phyloP scores from a whole-genome alignment of 1,140 invertebrate species.

The Euwallacea similis region DNA sequence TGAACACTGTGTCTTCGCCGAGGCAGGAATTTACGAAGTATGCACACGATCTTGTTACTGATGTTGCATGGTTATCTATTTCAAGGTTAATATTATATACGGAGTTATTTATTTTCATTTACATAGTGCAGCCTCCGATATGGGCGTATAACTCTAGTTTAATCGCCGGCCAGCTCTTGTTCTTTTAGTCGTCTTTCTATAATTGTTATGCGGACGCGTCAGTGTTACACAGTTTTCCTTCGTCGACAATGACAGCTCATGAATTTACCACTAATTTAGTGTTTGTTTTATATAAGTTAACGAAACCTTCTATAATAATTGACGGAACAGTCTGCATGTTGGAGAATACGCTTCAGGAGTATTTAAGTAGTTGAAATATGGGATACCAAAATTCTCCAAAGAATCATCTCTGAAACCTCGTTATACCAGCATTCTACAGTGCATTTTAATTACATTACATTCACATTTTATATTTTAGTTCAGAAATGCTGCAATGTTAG shows the following conservation, averaged over 20 bases:
- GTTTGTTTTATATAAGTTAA: background rate
- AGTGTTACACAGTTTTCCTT: background rate
- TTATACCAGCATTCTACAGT: too few species aligned
- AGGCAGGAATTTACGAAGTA: conserved; percentile 28
- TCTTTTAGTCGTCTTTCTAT: conserved; percentile 11
- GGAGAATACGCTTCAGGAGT: too few species aligned
- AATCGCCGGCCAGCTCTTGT: conserved; percentile 3
- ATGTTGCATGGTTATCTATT: conserved; percentile 31
- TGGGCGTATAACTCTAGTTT: conserved; percentile 18
- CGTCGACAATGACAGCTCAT: background rate
- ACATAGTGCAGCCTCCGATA: conserved; percentile 16
- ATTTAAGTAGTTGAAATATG: too few species aligned
- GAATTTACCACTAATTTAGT: background rate
- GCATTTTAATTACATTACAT: too few species aligned
- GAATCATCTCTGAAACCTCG: too few species aligned
- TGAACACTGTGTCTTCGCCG: conserved; percentile 32
- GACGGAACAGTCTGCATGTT: too few species aligned
- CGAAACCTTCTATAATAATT: too few species aligned
- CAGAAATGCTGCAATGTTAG: too few species aligned
- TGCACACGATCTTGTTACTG: conserved; percentile 37
- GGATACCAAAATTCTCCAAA: too few species aligned
- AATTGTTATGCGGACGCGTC: conserved; percentile 9
- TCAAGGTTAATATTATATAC: conserved; percentile 34
- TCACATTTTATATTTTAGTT: too few species aligned
- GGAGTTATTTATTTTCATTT: conserved; percentile 30